These are phyloP conservation scores for Pyxicephalus adspersus DNA, from an alignment of 2,113 vertebrate species.

Conservation along the genomic window DNA sequence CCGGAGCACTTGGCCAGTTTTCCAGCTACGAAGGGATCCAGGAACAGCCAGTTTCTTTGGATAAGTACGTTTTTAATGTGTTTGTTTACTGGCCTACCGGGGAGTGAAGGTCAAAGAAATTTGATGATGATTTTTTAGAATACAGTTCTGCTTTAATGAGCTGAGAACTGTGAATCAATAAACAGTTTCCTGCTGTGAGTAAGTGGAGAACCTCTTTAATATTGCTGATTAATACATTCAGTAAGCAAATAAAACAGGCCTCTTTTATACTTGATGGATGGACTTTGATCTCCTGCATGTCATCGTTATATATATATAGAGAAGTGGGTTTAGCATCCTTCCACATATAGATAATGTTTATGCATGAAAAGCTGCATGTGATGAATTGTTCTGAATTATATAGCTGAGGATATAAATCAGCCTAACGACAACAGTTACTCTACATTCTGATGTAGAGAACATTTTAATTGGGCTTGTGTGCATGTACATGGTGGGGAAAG, in stretches of 20 bases:
- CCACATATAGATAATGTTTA: slow-evolving; percentile 51
- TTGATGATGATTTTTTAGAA: too few species aligned
- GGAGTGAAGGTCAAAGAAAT: too few species aligned
- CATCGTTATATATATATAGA: slow-evolving; percentile 33
- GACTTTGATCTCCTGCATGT: slow-evolving; percentile 42
- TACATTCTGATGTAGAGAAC: slow-evolving; percentile 24
- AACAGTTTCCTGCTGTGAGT: too few species aligned
- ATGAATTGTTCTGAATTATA: slow-evolving; percentile 22
- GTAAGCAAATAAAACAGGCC: slow-evolving; percentile 2
- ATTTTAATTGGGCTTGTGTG: slow-evolving; percentile 47
- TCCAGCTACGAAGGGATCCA: too few species aligned
- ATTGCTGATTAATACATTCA: slow-evolving; percentile 12
- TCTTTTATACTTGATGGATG: slow-evolving; percentile 32
- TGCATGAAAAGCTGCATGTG: slow-evolving; percentile 23
- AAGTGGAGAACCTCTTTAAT: background rate
- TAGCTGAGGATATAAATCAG: slow-evolving; percentile 40
- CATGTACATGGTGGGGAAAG: background rate
- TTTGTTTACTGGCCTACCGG: too few species aligned
- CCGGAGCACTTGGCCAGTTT: too few species aligned
- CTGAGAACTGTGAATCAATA: too few species aligned
- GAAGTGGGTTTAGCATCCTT: slow-evolving; percentile 31
- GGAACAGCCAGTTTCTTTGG: too few species aligned
- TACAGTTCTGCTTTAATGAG: too few species aligned
- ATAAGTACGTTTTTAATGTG: too few species aligned
- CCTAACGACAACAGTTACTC: slow-evolving; percentile 44